Evolutionary conservation across 2,113 vertebrate species (phyloP), one percentile per base, ranked within the genome.

Genomic region (Mobula hypostoma): DNA sequence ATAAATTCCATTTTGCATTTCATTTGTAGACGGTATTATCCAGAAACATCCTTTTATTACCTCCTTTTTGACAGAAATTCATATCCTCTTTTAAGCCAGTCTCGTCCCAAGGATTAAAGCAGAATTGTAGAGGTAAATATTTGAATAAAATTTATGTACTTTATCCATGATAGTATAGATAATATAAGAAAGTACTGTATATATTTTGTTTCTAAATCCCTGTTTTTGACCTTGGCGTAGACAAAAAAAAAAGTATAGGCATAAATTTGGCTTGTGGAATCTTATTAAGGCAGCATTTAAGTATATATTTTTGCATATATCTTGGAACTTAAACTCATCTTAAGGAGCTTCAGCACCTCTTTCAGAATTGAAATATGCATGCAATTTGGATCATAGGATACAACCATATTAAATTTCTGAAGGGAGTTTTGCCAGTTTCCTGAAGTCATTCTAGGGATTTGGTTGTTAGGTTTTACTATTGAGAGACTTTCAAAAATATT

Each of bases 301-400:
- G 29, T 68, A 19, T 32, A 68, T 68, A 48, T 90, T 90, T 36
- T 12, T 68, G 66, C 17, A 61, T 91, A 15, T 74, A 19, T 74
- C 2, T 74, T 74, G 72, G 72, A 36, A 91, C n/a, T 68, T 91
- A n/a, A 90, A 91, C 58, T 88, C 58, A n/a, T 63, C n/a, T 66
- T 91, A 91, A 58, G 88, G 32, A 74, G 72, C 72, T 74, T 15
- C 19, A n/a, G 87, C 36, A 7, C 29, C 15, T 70, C 17, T 91
- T 91, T 91, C 61, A 91, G 32, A 70, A 91, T 70, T 27, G 87
- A 68, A 90, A 90, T 36, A 90, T 90, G n/a, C 36, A 36, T 91
- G 88, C n/a, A 68, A 91, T 40, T 91, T 91, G 63, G 88, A 91
- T 7, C 14, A 24, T 63, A 70, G 32, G n/a, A 91, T 91, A 61